Percentiles rank a stretch among this genome's conserved stretches.
phyloP scores from a whole-genome alignment of 2,113 vertebrate genomes.

The Stigmatopora nigra region DNA sequence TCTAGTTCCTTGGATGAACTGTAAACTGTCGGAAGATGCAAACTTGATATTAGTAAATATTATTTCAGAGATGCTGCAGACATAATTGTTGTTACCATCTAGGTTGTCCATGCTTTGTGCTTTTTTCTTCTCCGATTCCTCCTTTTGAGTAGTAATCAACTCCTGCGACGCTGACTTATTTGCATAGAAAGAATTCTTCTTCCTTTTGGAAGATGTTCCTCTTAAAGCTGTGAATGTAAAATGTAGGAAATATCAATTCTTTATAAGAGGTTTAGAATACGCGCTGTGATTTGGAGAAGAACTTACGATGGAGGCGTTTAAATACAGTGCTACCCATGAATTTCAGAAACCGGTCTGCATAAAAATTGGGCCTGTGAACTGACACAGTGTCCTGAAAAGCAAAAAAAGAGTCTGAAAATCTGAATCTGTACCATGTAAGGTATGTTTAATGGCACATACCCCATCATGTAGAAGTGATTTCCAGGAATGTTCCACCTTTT shows the following conservation, averaged over 20 bases:
- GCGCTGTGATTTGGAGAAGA: neutral
- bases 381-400: conserved; percentile 83
- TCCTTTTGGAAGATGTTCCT: conserved; percentile 81
- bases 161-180: conserved; percentile 84
- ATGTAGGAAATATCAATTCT: neutral
- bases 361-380: conserved; percentile 89
- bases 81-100: conserved; percentile 70
- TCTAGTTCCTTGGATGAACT: conserved; percentile 74
- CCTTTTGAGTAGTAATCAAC: conserved; percentile 67
- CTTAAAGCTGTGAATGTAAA: conserved; percentile 69
- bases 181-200: conserved; percentile 75
- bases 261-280: neutral
- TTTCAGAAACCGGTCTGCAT: conserved; percentile 89
- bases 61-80: neutral
- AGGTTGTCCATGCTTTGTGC: conserved; percentile 85
- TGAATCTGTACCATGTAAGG: no score
- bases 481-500: conserved; percentile 97
- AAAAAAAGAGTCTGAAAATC: neutral
- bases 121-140: conserved; percentile 75
- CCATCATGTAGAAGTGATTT: conserved; percentile 94
- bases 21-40: conserved; percentile 60
- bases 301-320: conserved; percentile 84
- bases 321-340: conserved; percentile 92
- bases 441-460: conserved; percentile 57
- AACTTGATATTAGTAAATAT: neutral